Percentiles rank a stretch among this genome's conserved stretches.
Evolutionary conservation across 2,113 vertebrate genomes (phyloP).

Genomic region (Gobiocypris rarus): DNA sequence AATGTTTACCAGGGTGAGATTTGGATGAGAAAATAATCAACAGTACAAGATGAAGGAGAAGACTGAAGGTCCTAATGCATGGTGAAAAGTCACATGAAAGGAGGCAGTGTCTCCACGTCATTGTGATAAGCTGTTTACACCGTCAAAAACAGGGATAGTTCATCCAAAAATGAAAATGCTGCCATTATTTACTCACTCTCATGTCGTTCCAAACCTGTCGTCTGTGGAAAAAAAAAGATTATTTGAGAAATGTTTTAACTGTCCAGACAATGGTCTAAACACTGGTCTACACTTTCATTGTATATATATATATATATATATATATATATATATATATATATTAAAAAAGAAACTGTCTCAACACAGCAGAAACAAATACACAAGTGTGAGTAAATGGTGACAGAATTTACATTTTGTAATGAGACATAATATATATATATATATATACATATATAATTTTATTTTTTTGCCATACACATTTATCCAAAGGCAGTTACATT

Average conservation of each 20-base stretch:
- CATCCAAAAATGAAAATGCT: not conserved
- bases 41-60: not conserved
- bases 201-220: constrained; percentile 21
- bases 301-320: not conserved
- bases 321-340: too few species aligned
- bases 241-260: constrained; percentile 5
- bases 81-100: not conserved
- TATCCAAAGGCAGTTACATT: not conserved
- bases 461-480: not conserved
- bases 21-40: not conserved
- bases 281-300: not conserved
- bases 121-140: not conserved
- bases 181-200: constrained; percentile 25
- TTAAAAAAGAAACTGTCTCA: too few species aligned
- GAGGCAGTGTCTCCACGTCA: not conserved
- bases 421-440: too few species aligned
- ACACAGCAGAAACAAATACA: not conserved
- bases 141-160: not conserved
- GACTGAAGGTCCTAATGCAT: not conserved
- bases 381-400: not conserved
- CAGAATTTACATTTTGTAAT: not conserved
- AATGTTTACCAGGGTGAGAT: not conserved
- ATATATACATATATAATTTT: too few species aligned
- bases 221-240: constrained; percentile 14
- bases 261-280: not conserved